Evolutionary conservation across 2,888 invertebrate species (phyloP), one percentile per base, ranked within the genome.

Genomic region (Spisula subtruncata): DNA sequence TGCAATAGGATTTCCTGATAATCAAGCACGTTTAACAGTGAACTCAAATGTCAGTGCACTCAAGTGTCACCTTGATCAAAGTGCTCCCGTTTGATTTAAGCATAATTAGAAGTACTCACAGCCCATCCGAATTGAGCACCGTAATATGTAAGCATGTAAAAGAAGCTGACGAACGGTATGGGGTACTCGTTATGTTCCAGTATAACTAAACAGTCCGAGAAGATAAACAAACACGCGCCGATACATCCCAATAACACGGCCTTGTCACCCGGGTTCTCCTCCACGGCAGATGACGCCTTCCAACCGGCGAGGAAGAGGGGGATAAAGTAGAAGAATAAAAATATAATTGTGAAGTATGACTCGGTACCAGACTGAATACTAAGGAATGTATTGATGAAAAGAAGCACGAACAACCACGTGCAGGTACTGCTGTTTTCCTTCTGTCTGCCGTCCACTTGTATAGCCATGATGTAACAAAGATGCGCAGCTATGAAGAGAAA

Each of bases 61-160:
- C 32, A 16, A 75, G 6, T 16, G 16, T 75, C n/a, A n/a, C n/a
- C n/a, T 5, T 75, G 29, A 25, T 5, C 75, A 32, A 25, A 75
- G 75, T 0, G 41, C 41, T 2, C 8, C 1, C 4, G 35, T 14
- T 75, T 20, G 60, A 25, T 54, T 75, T 48, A 84, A 75, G 25
- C 48, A 20, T 85, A 91, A 32, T 91, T 35, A 32, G 92, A 92
- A 1, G 94, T 92, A 83, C 94, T 94, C 1, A 93, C 86, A 0
- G 95, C 93, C 79, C 95, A 93, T 0, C 94, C 92, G 35, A 94
- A 93, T 86, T 95, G 95, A 1, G 94, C 95, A 16, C 90, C 83
- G 75, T 95, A 95, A 88, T 95, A 95, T 0, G 94, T 91, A 14
- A 92, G 25, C 94, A 95, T 94, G 51, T 95, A 93, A 35, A 94